Base-by-base conservation (phyloP, 2,888 invertebrate genomes). In the Eupithecia subfuscata region DNA sequence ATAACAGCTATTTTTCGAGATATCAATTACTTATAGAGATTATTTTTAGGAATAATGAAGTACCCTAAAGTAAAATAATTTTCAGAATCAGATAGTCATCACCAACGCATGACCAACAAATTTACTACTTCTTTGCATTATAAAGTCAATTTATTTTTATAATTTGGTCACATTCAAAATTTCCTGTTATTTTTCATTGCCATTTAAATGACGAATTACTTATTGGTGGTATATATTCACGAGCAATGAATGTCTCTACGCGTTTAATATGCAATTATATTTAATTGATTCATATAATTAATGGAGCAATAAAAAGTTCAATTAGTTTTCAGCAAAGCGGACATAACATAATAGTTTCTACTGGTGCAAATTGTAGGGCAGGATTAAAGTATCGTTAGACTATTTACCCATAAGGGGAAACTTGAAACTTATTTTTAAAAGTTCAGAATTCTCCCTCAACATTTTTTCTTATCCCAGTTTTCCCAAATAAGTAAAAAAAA, bases 111-210 rank as follows among this genome's bases (percentile, higher is more conserved):
- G 4, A 43, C 14, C 2, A 14, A 43, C 14, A 43, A 43, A 48
- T 18, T 16, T 48, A 48, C 48, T 16, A 18, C 1, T 8, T 48
- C 18, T 48, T 1, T 18, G 18, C 1, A 16, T 5, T 18, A 4
- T 7, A 18, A 0, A 0, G 1, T n/a, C 8, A n/a, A 52, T 2
- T 0, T 22, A 6, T 22, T 22, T 25, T 3, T 0, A 8, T 11
- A 34, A 34, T 34, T 30, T 18, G 18, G 8, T 34, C 9, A 64
- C 64, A 18, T 64, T 18, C 18, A 64, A 34, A 64, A 34, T 9
- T 9, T 1, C 43, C 64, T 9, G 64, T 34, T 64, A 64, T 14
- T 34, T 18, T 30, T 63, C 30, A 30, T 30, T 30, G 25, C 14
- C 60, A 14, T 63, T 30, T n/a, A 52, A 30, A 30, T 63, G 30